Evolutionary conservation across 2,797 vertebrate genomes (phyloP), one percentile per base, ranked within the genome.

Genomic region (Phrynocephalus forsythii): DNA sequence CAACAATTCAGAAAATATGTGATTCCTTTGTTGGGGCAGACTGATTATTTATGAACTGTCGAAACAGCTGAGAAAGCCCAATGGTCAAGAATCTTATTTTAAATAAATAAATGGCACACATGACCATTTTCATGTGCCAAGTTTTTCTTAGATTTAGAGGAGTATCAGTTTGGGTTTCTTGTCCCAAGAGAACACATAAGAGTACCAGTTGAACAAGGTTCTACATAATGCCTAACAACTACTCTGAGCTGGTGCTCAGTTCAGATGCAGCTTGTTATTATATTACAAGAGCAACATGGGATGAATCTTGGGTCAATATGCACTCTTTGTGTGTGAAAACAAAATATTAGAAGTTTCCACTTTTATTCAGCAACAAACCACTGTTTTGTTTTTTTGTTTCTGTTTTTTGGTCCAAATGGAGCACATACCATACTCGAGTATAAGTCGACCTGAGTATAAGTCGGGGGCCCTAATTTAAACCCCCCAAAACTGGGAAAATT

Each of bases 101-200:
- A 63, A 63, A 63, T 63, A 63, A 18, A 22, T 63, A 13, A 63
- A 20, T 52, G 13, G 18, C 33, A 79, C 63, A 33, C 11, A 28
- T 33, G 79, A 63, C 73, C 72, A 20, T 88, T 92, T 87, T 60
- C 44, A 67, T 87, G 87, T 0, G 20, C 10, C 60, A 16, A 6
- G 60, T 85, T 77, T 93, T 87, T 82, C 85, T 86, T 88, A 85
- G 84, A 87, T 89, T 52, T 33, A 63, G 28, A 30, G 7, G 16
- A 24, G 30, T 30, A 18, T 67, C 22, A 28, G 38, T 33, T 48
- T 56, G 80, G 1, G 24, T 30, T 11, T 44, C 28, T 8, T 22
- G 10, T 52, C n/a, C 56, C 60, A 80, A 60, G 60, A 56, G 20
- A 22, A 8, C 60, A 8, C 56, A 63, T 22, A 82, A 68, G 71